A percentile compares a stretch with the other conserved stretches of the same genome.
phyloP scores from a whole-genome alignment of 2,888 invertebrate species.

The Priocnemis perturbator region DNA sequence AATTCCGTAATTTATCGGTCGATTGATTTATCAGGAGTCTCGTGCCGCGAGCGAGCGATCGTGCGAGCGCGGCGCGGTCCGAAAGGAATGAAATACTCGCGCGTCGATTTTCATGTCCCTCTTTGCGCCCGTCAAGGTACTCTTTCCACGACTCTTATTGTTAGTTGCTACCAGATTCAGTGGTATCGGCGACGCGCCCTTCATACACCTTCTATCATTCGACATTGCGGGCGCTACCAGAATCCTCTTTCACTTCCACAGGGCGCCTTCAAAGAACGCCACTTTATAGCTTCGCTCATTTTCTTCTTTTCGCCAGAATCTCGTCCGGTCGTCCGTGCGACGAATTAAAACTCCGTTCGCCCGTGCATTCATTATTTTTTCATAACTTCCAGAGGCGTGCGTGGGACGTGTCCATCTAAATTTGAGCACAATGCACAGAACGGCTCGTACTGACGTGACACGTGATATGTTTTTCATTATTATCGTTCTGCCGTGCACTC shows the following conservation, averaged over 20 bases:
- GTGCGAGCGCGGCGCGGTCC: too few species aligned
- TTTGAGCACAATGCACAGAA: too few species aligned
- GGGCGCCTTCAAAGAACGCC: not conserved
- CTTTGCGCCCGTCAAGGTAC: not conserved
- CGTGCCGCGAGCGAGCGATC: not conserved
- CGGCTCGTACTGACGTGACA: too few species aligned
- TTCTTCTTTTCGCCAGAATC: not conserved
- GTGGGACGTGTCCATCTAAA: too few species aligned
- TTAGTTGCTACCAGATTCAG: too few species aligned
- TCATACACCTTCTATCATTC: not conserved
- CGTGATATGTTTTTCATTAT: too few species aligned
- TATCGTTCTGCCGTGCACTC: not conserved
- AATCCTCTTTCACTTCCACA: not conserved
- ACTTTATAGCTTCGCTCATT: too few species aligned
- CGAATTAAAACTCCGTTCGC: not conserved
- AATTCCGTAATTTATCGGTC: conserved; percentile 15
- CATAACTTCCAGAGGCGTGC: not conserved
- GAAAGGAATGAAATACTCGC: too few species aligned
- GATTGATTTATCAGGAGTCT: conserved; percentile 32
- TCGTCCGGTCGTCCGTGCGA: not conserved
- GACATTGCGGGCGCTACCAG: not conserved
- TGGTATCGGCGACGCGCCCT: not conserved
- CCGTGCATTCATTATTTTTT: not conserved
- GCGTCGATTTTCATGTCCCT: not conserved
- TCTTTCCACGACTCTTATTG: too few species aligned